Evolutionary conservation across 2,888 invertebrate genomes (phyloP).

Genomic region (Drosophila fulvimacula): DNA sequence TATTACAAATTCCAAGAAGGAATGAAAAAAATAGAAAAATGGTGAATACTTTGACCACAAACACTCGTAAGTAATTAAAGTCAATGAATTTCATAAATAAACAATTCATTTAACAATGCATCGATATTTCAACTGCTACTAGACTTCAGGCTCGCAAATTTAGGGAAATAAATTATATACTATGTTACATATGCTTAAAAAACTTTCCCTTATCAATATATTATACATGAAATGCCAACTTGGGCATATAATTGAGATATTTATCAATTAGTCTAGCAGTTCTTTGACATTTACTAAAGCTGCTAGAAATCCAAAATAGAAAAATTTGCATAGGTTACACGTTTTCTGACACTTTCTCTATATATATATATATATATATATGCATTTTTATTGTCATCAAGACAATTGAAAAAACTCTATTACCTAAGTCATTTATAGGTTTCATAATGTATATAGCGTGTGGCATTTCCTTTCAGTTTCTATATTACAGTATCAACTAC

Average conservation of each 20-base stretch:
- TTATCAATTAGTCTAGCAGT: background rate
- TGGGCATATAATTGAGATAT: background rate
- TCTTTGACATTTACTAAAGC: background rate
- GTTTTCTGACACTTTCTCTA: background rate
- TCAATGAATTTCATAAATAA: conserved; percentile 63
- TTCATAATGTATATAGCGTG: background rate
- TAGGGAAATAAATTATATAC: conserved; percentile 7
- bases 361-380: no score
- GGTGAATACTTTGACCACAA: conserved; percentile 68
- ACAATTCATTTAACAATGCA: conserved; percentile 43
- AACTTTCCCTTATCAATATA: background rate
- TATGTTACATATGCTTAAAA: background rate
- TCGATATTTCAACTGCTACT: conserved; percentile 36
- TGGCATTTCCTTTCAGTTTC: background rate
- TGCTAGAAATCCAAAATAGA: background rate
- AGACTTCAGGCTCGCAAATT: conserved; percentile 16
- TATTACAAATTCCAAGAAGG: conserved; percentile 73
- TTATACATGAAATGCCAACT: background rate
- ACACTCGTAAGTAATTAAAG: conserved; percentile 59
- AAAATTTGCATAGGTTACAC: conserved; percentile 10
- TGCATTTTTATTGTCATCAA: background rate
- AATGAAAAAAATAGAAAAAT: conserved; percentile 41
- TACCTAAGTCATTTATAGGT: background rate
- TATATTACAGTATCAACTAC: background rate
- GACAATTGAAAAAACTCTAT: background rate